Percentiles rank a stretch among this genome's conserved stretches.
Evolutionary conservation across 2,797 vertebrate genomes (phyloP).

Genomic region (Tadarida brasiliensis): DNA sequence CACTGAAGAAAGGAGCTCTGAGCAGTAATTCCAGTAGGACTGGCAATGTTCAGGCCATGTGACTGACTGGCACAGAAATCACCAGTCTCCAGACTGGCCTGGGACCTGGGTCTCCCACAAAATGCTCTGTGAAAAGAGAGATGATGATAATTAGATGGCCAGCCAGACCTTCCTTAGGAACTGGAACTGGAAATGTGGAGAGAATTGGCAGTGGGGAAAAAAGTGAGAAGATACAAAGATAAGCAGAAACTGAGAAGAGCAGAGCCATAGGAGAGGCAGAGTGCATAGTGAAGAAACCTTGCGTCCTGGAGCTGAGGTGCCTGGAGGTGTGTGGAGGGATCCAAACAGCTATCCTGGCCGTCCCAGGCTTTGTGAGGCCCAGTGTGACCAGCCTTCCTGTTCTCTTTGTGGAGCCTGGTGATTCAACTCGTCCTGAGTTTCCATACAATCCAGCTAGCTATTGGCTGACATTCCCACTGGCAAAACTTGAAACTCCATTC

Average conservation of each 20-base stretch:
- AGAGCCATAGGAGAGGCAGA: neutral
- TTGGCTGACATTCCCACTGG: neutral
- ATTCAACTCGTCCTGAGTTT: neutral
- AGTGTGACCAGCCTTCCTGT: neutral
- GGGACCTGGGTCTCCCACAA: neutral
- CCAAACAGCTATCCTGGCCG: neutral
- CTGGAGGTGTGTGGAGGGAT: neutral
- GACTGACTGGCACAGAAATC: neutral
- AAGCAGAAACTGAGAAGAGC: neutral
- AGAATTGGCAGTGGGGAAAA: neutral
- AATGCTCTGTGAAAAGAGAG: neutral
- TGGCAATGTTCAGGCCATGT: neutral
- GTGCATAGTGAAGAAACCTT: accelerated
- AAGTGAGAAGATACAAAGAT: neutral
- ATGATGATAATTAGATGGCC: neutral
- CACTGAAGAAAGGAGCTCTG: neutral
- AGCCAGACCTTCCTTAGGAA: neutral
- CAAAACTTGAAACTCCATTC: neutral
- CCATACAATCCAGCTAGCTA: neutral
- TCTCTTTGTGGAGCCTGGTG: neutral
- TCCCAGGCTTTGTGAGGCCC: neutral
- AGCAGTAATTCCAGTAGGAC: neutral
- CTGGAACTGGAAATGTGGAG: neutral
- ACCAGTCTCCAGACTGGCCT: no score
- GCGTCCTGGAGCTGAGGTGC: no score